Base-by-base conservation (phyloP, 2,113 vertebrate genomes). In the Corapipo altera region DNA sequence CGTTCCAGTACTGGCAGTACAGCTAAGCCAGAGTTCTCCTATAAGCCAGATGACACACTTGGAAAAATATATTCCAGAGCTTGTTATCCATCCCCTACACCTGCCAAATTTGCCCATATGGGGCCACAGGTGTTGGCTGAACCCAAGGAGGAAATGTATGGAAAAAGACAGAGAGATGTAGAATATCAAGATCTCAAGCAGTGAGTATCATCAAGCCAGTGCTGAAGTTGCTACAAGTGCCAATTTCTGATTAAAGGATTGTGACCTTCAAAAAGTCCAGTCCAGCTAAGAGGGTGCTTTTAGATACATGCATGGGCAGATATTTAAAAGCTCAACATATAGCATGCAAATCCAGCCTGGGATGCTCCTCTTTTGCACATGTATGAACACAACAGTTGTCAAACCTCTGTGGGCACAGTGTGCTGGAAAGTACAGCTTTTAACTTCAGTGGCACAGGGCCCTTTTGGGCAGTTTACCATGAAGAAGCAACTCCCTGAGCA, bases 41-140 rank as follows among this genome's bases (percentile, higher is more conserved):
- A 70, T 83, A 91, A 95, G 96, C 96, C 96, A 97, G 94, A 97
- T 96, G 95, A 96, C 93, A 96, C 93, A 95, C 86, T 96, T 95
- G 91, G 94, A 95, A 95, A 96, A 94, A 93, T 74, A 73, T 95
- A 97, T 94, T 91, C 65, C 94, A 95, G 76, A 94, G 43, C 57
- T 85, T 96, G 91, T 95, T 95, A 92, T 88, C 84, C 91, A 77
- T 44, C 33, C 64, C 27, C 46, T 46, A 39, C 69, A 94, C 52
- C 64, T 92, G 93, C 92, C 95, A 96, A 43, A 80, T 89, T 76
- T 94, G 95, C 94, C 95, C 87, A 54, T 92, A 89, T 86, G 95
- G 72, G 92, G 83, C 49, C 61, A 93, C 75, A 94, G 95, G 93
- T 93, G 82, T 87, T 92, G 86, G 89, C 44, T 94, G 75, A 91